Conservation (phyloP, 1,140 invertebrate genomes). For the Ceratosolen solmsi region DNA sequence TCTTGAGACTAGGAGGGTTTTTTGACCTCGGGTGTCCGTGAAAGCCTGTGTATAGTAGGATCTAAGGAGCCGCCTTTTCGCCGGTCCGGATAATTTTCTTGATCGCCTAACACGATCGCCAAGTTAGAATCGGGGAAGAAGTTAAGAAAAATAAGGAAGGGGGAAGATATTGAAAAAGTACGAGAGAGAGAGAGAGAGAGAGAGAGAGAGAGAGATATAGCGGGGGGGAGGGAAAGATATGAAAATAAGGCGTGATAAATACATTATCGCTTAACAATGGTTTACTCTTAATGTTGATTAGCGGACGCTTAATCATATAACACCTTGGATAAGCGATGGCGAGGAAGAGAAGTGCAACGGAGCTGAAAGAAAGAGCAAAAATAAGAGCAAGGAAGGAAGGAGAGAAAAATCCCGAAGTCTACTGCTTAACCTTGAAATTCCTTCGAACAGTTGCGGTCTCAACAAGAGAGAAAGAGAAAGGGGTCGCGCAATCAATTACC, state of each 20-base stretch:
- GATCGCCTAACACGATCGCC: not conserved
- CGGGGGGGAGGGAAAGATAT: not conserved
- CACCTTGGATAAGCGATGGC: not conserved
- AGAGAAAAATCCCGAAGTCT: slow-evolving; percentile 8
- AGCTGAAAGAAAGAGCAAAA: not conserved
- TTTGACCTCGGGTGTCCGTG: slow-evolving; percentile 54
- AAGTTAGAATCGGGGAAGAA: not conserved
- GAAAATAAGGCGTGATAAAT: not conserved
- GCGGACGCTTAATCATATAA: not conserved
- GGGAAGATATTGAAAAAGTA: not conserved
- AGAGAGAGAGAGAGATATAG: not conserved
- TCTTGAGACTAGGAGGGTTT: slow-evolving; percentile 55
- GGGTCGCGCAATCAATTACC: slow-evolving; percentile 28
- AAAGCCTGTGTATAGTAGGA: slow-evolving; percentile 1
- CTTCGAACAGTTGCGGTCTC: slow-evolving; percentile 11
- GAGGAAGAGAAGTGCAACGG: not conserved
- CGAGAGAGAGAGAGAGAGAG: not conserved
- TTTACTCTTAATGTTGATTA: not conserved
- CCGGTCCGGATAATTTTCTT: not conserved
- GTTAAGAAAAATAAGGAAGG: not conserved
- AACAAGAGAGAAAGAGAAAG: slow-evolving; percentile 37
- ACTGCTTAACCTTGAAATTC: slow-evolving; percentile 42
- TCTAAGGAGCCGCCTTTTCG: not conserved
- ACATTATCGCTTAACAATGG: not conserved
- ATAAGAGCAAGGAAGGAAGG: not conserved